These are phyloP conservation scores for Oligia latruncula DNA, from an alignment of 2,888 invertebrate species.

Conservation along the genomic window DNA sequence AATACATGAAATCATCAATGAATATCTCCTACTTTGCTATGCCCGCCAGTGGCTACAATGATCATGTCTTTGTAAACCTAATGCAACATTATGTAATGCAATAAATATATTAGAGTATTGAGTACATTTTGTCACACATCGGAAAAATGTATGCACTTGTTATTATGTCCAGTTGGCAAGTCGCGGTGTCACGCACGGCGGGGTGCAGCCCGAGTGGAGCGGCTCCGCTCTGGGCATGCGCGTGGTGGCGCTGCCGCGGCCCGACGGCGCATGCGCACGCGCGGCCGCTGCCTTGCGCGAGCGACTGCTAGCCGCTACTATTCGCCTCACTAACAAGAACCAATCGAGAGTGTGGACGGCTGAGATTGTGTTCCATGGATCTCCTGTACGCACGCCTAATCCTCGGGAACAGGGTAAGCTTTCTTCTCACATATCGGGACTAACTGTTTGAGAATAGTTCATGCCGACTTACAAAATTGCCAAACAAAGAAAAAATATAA, in stretches of 20 bases:
- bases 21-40: not conserved
- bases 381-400: slow-evolving; percentile 94
- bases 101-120: not conserved
- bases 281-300: slow-evolving; percentile 94
- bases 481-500: not conserved
- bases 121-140: not conserved
- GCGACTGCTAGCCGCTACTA: slow-evolving; percentile 95
- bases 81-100: not conserved
- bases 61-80: not conserved
- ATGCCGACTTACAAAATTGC: too few species aligned
- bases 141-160: not conserved
- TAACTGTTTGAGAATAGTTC: not conserved
- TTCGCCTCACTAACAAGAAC: slow-evolving; percentile 94
- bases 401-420: slow-evolving; percentile 94
- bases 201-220: slow-evolving; percentile 97
- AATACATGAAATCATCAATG: not conserved
- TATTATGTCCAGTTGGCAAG: slow-evolving; percentile 89
- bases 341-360: slow-evolving; percentile 96
- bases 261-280: slow-evolving; percentile 84
- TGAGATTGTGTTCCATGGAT: slow-evolving; percentile 96
- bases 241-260: slow-evolving; percentile 93
- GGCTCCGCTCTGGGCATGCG: slow-evolving; percentile 96
- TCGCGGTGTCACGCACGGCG: slow-evolving; percentile 96
- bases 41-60: not conserved
- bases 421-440: not conserved